Percentiles rank a stretch among this genome's conserved stretches.
These are phyloP conservation scores for Empis livida DNA, from an alignment of 2,888 invertebrate species.

Conservation along the genomic window DNA sequence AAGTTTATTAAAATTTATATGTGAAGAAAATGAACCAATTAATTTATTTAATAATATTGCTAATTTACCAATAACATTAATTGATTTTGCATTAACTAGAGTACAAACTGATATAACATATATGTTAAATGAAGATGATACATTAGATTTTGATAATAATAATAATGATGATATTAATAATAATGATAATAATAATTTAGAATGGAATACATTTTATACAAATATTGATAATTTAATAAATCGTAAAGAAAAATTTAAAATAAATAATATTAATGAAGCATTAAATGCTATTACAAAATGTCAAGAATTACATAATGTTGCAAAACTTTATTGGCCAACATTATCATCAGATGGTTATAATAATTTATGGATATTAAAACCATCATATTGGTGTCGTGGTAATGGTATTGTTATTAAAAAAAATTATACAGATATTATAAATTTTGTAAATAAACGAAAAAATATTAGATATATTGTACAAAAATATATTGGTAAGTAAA, in stretches of 20 bases:
- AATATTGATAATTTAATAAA: background rate
- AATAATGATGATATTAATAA: background rate
- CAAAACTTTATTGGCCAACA: conserved; percentile 46
- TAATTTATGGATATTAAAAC: conserved; percentile 79
- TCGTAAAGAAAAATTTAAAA: background rate
- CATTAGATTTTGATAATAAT: too few species aligned
- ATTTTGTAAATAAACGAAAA: background rate
- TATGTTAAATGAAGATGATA: background rate
- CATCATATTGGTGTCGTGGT: conserved; percentile 56
- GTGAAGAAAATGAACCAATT: too few species aligned
- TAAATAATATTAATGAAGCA: background rate
- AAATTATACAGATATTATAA: background rate
- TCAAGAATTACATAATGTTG: background rate
- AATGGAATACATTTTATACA: background rate
- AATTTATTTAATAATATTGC: conserved; percentile 37
- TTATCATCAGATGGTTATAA: conserved; percentile 56
- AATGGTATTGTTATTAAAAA: background rate
- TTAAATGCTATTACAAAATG: background rate
- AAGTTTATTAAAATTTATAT: conserved; percentile 41
- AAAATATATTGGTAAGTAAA: background rate
- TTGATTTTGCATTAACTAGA: conserved; percentile 58
- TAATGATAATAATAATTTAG: background rate
- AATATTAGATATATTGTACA: background rate
- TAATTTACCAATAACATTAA: conserved; percentile 40
- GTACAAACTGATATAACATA: conserved; percentile 36